A percentile compares a stretch with the other conserved stretches of the same genome.
phyloP scores from a whole-genome alignment of 2,888 invertebrate genomes.

The Diadromus collaris region DNA sequence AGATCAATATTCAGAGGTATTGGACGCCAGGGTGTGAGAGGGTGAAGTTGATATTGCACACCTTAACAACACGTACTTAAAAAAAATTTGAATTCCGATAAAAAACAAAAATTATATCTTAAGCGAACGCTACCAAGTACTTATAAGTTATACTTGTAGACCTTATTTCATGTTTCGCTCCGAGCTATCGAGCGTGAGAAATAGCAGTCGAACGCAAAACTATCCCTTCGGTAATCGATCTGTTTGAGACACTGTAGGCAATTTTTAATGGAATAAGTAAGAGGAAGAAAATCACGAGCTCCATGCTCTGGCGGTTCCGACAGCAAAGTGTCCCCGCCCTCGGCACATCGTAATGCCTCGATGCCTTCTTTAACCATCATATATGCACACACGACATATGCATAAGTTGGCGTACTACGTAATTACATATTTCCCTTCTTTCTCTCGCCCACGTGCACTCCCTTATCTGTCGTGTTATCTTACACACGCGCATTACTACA shows the following conservation, averaged over 20 bases:
- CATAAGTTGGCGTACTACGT: conserved; percentile 26
- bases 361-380: conserved; percentile 29
- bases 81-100: too few relatives aligned
- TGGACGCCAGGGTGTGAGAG: too few relatives aligned
- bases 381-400: conserved; percentile 28
- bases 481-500: background rate
- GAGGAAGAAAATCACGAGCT: conserved; percentile 23
- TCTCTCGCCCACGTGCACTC: conserved; percentile 1
- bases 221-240: conserved; percentile 40
- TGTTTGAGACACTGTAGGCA: conserved; percentile 6
- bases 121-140: too few relatives aligned
- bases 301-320: conserved; percentile 31
- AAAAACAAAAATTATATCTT: too few relatives aligned
- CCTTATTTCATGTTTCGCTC: conserved; percentile 34
- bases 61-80: too few relatives aligned
- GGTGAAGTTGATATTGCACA: too few relatives aligned
- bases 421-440: conserved; percentile 43
- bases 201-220: conserved; percentile 34
- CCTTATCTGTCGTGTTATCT: conserved; percentile 8
- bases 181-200: conserved; percentile 44
- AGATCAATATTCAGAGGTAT: too few relatives aligned
- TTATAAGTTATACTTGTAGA: background rate
- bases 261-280: background rate
- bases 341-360: conserved; percentile 31
- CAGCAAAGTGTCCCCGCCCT: conserved; percentile 31